Evolutionary conservation across 2,888 invertebrate species (phyloP).

Genomic region (Glyphotaelius pellucidus): DNA sequence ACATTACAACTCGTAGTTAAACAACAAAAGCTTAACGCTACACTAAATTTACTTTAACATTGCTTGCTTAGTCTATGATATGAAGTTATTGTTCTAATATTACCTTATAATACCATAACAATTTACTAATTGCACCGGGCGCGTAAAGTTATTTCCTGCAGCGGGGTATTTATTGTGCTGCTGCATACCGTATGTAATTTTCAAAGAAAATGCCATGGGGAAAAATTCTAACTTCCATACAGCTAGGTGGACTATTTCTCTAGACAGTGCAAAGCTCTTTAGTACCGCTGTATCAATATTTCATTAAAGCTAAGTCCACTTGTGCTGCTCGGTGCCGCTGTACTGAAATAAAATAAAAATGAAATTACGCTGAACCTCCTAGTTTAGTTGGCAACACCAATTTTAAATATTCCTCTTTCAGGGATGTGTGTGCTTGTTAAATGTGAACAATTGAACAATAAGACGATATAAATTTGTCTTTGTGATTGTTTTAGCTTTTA

Average conservation of each 20-base stretch:
- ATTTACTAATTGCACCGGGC: not conserved
- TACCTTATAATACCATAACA: not conserved
- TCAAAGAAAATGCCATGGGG: not conserved
- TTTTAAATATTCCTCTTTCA: not conserved
- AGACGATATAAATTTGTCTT: not conserved
- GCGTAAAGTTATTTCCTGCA: not conserved
- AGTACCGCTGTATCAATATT: slow-evolving; percentile 43
- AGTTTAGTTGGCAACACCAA: not conserved
- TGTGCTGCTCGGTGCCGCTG: slow-evolving; percentile 8
- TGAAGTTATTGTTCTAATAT: not conserved
- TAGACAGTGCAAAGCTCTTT: slow-evolving; percentile 37
- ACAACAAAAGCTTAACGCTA: not conserved
- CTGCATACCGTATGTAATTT: not conserved
- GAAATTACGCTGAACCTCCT: not conserved
- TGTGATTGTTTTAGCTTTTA: not conserved
- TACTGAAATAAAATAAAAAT: slow-evolving; percentile 9
- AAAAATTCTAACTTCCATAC: not conserved
- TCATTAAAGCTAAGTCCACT: slow-evolving; percentile 42
- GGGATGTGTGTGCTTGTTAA: not conserved
- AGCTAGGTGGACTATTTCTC: slow-evolving; percentile 28
- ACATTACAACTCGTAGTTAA: not conserved
- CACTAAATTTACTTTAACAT: not conserved
- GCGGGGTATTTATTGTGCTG: not conserved
- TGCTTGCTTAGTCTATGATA: not conserved
- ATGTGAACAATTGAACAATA: not conserved